Percentiles rank a stretch among this genome's conserved stretches.
These are phyloP conservation scores for Polydrusus cervinus DNA, from an alignment of 2,888 invertebrate genomes.

Conservation along the genomic window DNA sequence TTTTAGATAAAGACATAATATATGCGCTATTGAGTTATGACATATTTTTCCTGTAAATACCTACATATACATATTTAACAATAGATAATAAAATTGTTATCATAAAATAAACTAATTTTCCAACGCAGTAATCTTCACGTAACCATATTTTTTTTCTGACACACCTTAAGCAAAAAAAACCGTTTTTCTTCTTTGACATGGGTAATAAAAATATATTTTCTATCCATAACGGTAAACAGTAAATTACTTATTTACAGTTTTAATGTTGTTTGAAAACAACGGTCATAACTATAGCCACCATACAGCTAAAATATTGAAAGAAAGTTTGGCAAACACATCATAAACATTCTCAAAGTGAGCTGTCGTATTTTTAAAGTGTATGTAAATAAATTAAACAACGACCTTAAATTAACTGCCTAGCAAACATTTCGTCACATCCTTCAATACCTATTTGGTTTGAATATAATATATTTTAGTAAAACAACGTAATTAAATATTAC, in stretches of 20 bases:
- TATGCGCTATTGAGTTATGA: no score
- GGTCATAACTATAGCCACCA: not conserved
- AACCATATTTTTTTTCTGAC: no score
- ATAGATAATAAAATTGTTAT: no score
- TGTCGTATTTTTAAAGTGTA: slow-evolving; percentile 13
- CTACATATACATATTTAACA: no score
- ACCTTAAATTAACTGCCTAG: slow-evolving; percentile 2
- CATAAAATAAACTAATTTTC: no score
- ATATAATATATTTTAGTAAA: not conserved
- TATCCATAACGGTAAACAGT: not conserved
- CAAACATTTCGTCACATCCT: slow-evolving; percentile 20
- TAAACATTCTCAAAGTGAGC: slow-evolving; percentile 12
- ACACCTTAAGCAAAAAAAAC: no score
- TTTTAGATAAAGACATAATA: no score
- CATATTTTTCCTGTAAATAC: no score
- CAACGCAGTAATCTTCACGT: no score
- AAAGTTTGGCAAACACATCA: slow-evolving; percentile 19
- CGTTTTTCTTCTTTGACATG: no score
- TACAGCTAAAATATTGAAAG: not conserved
- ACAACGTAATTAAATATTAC: not conserved
- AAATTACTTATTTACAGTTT: not conserved
- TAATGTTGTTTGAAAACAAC: not conserved
- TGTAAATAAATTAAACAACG: slow-evolving; percentile 21
- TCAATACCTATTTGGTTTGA: not conserved
- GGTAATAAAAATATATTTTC: no score